Percentiles rank a stretch among this genome's conserved stretches.
These are phyloP conservation scores for Ptiloglossa arizonensis DNA, from an alignment of 1,140 invertebrate species.

Conservation along the genomic window DNA sequence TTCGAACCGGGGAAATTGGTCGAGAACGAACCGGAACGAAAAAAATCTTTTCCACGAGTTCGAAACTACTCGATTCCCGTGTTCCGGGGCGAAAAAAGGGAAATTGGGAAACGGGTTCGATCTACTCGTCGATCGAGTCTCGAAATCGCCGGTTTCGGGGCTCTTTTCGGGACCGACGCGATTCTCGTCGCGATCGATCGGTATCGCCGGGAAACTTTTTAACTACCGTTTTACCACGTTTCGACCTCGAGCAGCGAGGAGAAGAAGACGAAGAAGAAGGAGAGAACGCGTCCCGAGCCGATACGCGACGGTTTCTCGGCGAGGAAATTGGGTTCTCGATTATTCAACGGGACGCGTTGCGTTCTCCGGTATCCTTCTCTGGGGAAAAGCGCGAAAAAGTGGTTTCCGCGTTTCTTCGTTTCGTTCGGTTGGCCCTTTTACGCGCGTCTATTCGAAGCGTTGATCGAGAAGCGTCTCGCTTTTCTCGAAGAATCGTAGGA, in stretches of 20 bases:
- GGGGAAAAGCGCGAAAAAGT: constrained; percentile 13
- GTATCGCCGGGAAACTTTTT: no score
- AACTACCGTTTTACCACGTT: not conserved
- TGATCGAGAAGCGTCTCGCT: constrained; percentile 19
- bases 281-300: constrained; percentile 1
- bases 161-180: no score
- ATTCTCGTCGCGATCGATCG: no score
- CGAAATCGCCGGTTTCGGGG: no score
- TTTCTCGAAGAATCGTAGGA: not conserved
- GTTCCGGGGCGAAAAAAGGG: constrained; percentile 11
- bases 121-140: no score
- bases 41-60: no score
- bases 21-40: no score
- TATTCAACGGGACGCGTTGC: constrained; percentile 55
- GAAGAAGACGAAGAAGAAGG: not conserved
- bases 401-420: constrained; percentile 19
- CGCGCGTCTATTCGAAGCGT: not conserved
- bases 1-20: no score
- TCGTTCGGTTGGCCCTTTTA: constrained; percentile 3
- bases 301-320: constrained; percentile 43
- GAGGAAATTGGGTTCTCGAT: constrained; percentile 62
- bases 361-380: constrained; percentile 7
- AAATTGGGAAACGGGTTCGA: not conserved
- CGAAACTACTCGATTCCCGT: no score
- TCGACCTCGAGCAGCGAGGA: no score